Percentiles rank a stretch among this genome's conserved stretches.
Evolutionary conservation across 2,113 vertebrate species (phyloP).

Genomic region (Struthio camelus): DNA sequence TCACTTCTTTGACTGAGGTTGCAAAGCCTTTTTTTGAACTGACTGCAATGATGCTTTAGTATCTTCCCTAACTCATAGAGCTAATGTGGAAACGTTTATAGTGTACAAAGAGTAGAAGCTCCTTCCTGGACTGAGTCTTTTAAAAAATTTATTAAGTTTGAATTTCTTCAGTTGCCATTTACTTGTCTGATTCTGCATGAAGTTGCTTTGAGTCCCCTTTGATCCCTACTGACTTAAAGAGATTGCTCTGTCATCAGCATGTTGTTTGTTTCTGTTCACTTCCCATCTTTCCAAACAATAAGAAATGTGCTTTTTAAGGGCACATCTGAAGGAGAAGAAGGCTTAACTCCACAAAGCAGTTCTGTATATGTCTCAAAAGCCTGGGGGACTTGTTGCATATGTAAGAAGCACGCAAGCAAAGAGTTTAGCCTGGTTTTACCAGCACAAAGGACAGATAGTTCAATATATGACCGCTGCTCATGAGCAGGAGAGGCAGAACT

Average conservation of each 20-base stretch:
- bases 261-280: background rate
- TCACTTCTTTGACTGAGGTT: background rate
- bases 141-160: background rate
- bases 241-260: background rate
- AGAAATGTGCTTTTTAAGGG: background rate
- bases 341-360: background rate
- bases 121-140: background rate
- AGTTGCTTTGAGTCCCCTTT: background rate
- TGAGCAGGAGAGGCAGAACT: background rate
- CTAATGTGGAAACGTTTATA: background rate
- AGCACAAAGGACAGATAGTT: background rate
- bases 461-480: background rate
- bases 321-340: background rate
- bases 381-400: background rate
- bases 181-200: background rate
- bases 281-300: background rate
- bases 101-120: background rate
- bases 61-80: background rate
- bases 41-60: accelerated
- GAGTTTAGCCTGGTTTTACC: background rate
- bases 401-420: background rate
- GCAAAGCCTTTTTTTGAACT: background rate
- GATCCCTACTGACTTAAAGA: background rate
- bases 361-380: background rate
- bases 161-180: slow-evolving; percentile 2